A percentile compares a stretch with the other conserved stretches of the same genome.
phyloP scores from a whole-genome alignment of 2,113 vertebrate genomes.

The Saccopteryx leptura region DNA sequence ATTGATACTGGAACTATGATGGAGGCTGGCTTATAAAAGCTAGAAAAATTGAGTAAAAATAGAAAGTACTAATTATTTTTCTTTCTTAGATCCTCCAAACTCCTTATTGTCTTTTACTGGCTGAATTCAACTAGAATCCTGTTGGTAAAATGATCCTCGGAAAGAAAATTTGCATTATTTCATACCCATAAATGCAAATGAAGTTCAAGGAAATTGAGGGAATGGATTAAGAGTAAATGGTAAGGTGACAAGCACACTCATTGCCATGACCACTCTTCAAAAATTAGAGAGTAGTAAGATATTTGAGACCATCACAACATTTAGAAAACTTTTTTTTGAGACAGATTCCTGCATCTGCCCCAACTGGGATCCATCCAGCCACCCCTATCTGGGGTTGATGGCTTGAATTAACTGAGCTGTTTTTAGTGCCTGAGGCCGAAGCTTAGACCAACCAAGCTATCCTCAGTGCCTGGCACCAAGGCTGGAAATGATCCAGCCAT shows the following conservation, averaged over 20 bases:
- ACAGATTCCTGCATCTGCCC: too few species aligned
- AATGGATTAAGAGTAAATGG: not conserved
- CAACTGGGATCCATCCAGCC: too few species aligned
- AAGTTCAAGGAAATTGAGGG: not conserved
- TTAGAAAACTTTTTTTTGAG: not conserved
- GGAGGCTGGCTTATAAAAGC: not conserved
- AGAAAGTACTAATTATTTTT: not conserved
- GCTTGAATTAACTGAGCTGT: too few species aligned
- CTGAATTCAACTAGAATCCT: not conserved
- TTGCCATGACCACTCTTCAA: not conserved
- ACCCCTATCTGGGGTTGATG: too few species aligned
- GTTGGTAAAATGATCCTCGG: not conserved
- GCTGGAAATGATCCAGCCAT: too few species aligned
- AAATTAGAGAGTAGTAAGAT: not conserved
- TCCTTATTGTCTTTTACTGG: not conserved
- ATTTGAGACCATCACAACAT: not conserved
- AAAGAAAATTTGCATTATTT: conserved; percentile 10
- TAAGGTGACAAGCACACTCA: not conserved
- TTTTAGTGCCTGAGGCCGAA: too few species aligned
- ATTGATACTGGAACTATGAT: not conserved
- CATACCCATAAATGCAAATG: not conserved
- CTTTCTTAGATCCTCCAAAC: not conserved
- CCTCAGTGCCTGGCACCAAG: too few species aligned
- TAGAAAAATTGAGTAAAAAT: not conserved
- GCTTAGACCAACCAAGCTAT: too few species aligned